phyloP scores from a whole-genome alignment of 2,888 invertebrate genomes.

The Ethmia dodecea region DNA sequence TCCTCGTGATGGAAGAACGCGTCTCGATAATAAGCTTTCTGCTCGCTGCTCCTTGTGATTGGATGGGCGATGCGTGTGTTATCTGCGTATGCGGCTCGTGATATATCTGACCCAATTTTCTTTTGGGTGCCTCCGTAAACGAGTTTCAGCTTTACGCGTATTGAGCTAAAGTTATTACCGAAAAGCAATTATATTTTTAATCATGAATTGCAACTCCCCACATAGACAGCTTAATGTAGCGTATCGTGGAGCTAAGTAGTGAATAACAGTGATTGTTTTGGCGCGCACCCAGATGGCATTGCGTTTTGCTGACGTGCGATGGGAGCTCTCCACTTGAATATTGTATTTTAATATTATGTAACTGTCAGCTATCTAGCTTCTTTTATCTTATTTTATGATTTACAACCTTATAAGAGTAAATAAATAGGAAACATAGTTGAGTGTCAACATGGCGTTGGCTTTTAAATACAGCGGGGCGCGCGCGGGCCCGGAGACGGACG shows the following conservation, averaged over 20 bases:
- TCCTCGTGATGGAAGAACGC: conserved; percentile 52
- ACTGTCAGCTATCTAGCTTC: too few relatives aligned
- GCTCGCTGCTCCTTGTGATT: conserved; percentile 66
- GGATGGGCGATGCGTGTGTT: conserved; percentile 72
- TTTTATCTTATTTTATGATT: too few relatives aligned
- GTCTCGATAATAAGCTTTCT: conserved; percentile 68
- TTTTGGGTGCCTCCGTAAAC: conserved; percentile 49
- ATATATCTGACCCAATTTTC: conserved; percentile 66
- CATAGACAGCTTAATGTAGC: conserved; percentile 15
- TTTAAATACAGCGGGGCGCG: conserved; percentile 30
- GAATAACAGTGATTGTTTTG: conserved; percentile 75
- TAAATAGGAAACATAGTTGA: too few relatives aligned
- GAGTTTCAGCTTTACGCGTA: conserved; percentile 35
- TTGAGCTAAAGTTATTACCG: conserved; percentile 24
- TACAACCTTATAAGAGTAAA: too few relatives aligned
- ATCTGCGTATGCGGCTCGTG: conserved; percentile 56
- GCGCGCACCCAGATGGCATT: conserved; percentile 67
- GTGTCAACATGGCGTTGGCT: too few relatives aligned
- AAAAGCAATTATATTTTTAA: conserved; percentile 31
- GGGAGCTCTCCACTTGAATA: conserved; percentile 24
- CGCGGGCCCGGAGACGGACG: conserved; percentile 32
- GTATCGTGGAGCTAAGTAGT: conserved; percentile 47
- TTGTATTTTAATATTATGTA: conserved; percentile 13
- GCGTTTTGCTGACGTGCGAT: conserved; percentile 56
- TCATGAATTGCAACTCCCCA: conserved; percentile 19